These are phyloP conservation scores for Columba livia DNA, from an alignment of 2,113 vertebrate genomes.

Conservation along the genomic window DNA sequence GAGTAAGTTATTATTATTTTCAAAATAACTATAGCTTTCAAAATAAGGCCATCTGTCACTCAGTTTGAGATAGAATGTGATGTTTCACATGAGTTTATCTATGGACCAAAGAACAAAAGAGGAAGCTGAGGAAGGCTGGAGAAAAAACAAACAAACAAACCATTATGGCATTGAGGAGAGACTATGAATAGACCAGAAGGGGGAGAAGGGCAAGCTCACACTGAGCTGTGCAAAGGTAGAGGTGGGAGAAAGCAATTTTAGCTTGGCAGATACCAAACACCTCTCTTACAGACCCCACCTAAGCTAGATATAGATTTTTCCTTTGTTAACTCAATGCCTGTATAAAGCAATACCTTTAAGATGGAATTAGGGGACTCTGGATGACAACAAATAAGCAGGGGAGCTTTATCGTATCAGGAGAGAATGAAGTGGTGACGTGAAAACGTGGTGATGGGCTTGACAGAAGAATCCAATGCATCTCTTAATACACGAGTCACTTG, in stretches of 20 bases:
- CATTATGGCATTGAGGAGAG: not conserved
- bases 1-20: not conserved
- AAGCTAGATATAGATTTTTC: not conserved
- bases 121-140: not conserved
- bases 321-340: not conserved
- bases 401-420: not conserved
- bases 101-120: not conserved
- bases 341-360: not conserved
- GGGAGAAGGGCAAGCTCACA: not conserved
- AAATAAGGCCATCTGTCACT: not conserved
- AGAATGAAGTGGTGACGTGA: not conserved
- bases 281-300: not conserved
- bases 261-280: not conserved
- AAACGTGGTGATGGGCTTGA: not conserved
- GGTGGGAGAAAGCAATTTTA: not conserved
- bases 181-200: not conserved
- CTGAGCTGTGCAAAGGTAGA: not conserved
- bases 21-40: not conserved
- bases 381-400: not conserved
- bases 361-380: not conserved
- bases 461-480: fast-evolving
- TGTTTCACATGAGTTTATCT: not conserved
- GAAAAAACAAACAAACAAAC: not conserved
- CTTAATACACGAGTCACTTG: not conserved
- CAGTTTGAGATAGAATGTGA: not conserved